Conservation (phyloP, 2,113 vertebrate genomes). For the Urocitellus parryii region DNA sequence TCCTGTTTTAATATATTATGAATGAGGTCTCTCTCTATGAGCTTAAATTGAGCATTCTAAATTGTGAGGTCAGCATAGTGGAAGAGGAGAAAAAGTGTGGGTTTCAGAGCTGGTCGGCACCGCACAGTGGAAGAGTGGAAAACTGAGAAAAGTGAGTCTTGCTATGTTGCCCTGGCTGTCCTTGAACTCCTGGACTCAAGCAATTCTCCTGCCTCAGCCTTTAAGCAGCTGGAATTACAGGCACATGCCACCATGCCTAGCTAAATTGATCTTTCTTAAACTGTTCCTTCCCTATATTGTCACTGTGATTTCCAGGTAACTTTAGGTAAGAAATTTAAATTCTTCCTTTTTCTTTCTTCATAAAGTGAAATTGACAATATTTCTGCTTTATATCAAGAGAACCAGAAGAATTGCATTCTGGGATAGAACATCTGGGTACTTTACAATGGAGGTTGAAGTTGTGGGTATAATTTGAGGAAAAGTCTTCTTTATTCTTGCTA, state of each 20-base stretch:
- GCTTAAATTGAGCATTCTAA: background rate
- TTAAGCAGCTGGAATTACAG: background rate
- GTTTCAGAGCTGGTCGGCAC: background rate
- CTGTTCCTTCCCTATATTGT: background rate
- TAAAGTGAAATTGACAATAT: background rate
- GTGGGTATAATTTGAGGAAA: background rate
- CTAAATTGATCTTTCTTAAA: background rate
- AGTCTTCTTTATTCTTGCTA: background rate
- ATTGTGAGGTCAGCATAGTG: background rate
- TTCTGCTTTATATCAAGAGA: background rate
- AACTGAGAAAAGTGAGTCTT: background rate
- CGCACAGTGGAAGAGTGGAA: too few relatives aligned
- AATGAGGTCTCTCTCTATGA: background rate
- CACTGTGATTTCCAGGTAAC: slow-evolving; percentile 21
- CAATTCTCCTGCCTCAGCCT: background rate
- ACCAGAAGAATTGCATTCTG: slow-evolving; percentile 12
- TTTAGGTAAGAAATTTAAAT: slow-evolving; percentile 18
- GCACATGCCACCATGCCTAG: background rate
- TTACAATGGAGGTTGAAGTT: background rate
- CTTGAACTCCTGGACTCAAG: background rate
- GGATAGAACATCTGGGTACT: background rate
- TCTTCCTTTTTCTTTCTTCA: background rate
- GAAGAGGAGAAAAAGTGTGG: background rate
- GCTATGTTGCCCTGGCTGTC: background rate
- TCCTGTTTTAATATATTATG: slow-evolving; percentile 18